A percentile compares a stretch with the other conserved stretches of the same genome.
These are phyloP conservation scores for Harpalus rufipes DNA, from an alignment of 2,888 invertebrate species.

Conservation along the genomic window DNA sequence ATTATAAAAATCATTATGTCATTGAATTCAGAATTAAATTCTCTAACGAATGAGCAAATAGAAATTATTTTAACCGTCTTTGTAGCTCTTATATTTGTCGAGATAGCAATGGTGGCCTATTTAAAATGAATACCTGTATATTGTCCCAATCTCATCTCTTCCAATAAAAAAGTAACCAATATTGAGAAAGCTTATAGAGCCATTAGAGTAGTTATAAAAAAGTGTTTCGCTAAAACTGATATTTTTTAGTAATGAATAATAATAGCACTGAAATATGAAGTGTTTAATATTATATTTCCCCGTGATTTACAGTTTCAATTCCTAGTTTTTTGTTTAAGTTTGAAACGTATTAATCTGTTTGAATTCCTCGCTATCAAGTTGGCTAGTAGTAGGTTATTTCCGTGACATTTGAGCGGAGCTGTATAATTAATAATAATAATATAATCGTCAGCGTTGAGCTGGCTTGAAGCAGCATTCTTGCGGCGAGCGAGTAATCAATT, in stretches of 20 bases:
- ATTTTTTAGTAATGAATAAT: background rate
- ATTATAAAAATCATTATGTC: too few relatives aligned
- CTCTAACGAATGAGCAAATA: too few relatives aligned
- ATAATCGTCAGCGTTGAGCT: conserved; percentile 41
- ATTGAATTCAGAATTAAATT: too few relatives aligned
- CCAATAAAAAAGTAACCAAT: too few relatives aligned
- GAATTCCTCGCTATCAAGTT: background rate
- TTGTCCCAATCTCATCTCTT: too few relatives aligned
- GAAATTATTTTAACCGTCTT: too few relatives aligned
- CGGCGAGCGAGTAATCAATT: conserved; percentile 52
- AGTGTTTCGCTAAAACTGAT: background rate
- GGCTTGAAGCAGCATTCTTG: conserved; percentile 41
- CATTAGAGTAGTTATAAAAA: background rate
- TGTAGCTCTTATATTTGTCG: too few relatives aligned
- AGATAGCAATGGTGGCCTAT: too few relatives aligned
- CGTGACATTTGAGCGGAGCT: conserved; percentile 40
- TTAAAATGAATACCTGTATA: too few relatives aligned
- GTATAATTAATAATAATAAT: conserved; percentile 49
- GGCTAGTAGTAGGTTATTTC: conserved; percentile 28
- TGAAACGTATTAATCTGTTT: background rate
- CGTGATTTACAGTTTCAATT: background rate
- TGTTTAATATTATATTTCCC: background rate
- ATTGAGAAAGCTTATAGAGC: too few relatives aligned
- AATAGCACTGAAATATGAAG: background rate
- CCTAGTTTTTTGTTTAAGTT: background rate